phyloP scores from a whole-genome alignment of 2,888 invertebrate genomes.

The Drosophila meridionalis region DNA sequence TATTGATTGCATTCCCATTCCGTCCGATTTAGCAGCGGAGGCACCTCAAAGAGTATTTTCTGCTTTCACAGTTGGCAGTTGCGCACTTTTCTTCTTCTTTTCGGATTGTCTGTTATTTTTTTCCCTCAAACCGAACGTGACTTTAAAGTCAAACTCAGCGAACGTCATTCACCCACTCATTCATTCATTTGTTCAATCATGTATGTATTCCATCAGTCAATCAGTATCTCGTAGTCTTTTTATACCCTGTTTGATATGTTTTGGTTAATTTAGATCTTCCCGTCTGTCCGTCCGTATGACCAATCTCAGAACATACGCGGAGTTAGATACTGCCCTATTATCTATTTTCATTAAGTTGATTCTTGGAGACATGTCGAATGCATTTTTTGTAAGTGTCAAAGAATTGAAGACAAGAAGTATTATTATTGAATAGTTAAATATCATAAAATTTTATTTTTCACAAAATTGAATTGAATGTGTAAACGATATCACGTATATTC shows the following conservation, averaged over 20 bases:
- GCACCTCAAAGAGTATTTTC: slow-evolving; percentile 18
- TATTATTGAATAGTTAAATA: no score
- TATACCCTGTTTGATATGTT: background rate
- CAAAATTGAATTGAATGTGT: no score
- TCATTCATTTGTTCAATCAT: slow-evolving; percentile 57
- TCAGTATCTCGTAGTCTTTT: slow-evolving; percentile 53
- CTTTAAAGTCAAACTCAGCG: slow-evolving; percentile 65
- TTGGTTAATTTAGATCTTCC: background rate
- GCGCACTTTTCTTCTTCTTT: slow-evolving; percentile 44
- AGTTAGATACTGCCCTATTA: background rate
- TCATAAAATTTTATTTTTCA: no score
- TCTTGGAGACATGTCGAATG: background rate
- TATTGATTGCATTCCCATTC: slow-evolving; percentile 28
- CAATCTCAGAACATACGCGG: background rate
- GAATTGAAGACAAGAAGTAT: no score
- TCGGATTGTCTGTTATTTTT: background rate
- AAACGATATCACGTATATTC: no score
- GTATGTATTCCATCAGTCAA: slow-evolving; percentile 60
- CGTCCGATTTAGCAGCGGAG: slow-evolving; percentile 16
- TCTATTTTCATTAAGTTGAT: background rate
- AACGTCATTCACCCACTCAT: slow-evolving; percentile 41
- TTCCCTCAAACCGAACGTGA: slow-evolving; percentile 57
- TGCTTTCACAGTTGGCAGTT: slow-evolving; percentile 49
- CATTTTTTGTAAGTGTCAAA: no score
- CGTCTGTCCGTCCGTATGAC: background rate